A percentile compares a stretch with the other conserved stretches of the same genome.
These are phyloP conservation scores for Macrocentrus cingulum DNA, from an alignment of 1,140 invertebrate genomes.

Conservation along the genomic window DNA sequence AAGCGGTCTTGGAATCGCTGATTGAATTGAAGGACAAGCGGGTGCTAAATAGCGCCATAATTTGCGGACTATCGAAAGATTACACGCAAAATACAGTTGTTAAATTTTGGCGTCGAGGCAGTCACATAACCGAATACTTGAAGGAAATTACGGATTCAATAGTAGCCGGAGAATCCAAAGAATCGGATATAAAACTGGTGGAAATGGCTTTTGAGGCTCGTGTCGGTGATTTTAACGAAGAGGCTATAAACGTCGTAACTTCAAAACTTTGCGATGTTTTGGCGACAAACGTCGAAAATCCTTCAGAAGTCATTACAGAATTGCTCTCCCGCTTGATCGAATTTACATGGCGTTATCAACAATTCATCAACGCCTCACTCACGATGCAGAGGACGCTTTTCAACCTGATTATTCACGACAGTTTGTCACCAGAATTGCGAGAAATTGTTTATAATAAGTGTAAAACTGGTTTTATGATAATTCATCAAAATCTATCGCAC, in stretches of 20 bases:
- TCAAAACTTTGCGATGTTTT: constrained; percentile 43
- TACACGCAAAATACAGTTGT: constrained; percentile 56
- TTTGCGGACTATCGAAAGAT: constrained; percentile 45
- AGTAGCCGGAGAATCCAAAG: constrained; percentile 18
- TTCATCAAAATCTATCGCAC: constrained; percentile 23
- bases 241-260: constrained; percentile 57
- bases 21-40: constrained; percentile 42
- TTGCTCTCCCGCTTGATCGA: constrained; percentile 37
- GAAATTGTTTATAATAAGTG: constrained; percentile 30
- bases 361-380: constrained; percentile 30
- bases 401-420: constrained; percentile 32
- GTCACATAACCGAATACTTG: constrained; percentile 30
- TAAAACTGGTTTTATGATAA: constrained; percentile 30
- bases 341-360: constrained; percentile 36
- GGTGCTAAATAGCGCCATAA: constrained; percentile 37
- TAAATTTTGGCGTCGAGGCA: constrained; percentile 55
- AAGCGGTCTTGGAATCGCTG: constrained; percentile 58
- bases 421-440: constrained; percentile 11
- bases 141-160: constrained; percentile 32
- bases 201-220: constrained; percentile 37
- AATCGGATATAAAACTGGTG: constrained; percentile 36
- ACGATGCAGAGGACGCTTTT: constrained; percentile 44
- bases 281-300: constrained; percentile 25
- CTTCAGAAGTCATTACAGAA: constrained; percentile 29
- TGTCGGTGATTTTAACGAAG: constrained; percentile 51